Evolutionary conservation across 2,888 invertebrate genomes (phyloP).

Genomic region (Liodrosophila aerea): DNA sequence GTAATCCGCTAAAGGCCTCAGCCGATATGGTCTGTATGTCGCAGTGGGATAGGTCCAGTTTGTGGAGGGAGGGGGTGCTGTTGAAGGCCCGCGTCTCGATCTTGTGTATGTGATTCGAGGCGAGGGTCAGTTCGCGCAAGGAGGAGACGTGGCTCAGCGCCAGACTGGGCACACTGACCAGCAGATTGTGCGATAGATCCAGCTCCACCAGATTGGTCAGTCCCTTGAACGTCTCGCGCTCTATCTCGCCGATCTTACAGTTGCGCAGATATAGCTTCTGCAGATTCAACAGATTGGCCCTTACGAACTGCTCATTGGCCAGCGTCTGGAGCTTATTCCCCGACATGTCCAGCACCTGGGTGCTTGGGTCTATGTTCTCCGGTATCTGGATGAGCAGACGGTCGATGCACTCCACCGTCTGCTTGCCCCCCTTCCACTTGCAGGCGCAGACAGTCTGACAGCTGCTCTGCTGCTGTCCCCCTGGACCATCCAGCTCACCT

Average conservation of each 20-base stretch:
- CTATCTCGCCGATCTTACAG: constrained; percentile 93
- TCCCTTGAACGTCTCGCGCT: constrained; percentile 91
- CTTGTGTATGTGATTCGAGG: constrained; percentile 91
- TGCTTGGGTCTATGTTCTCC: constrained; percentile 92
- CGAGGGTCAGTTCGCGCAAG: constrained; percentile 90
- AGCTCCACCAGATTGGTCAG: constrained; percentile 94
- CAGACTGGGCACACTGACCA: constrained; percentile 90
- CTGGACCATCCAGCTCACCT: constrained; percentile 46
- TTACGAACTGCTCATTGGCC: constrained; percentile 91
- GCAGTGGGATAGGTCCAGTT: constrained; percentile 92
- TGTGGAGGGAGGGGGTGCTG: constrained; percentile 89
- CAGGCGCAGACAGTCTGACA: constrained; percentile 90
- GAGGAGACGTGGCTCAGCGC: constrained; percentile 91
- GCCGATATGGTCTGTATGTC: constrained; percentile 90
- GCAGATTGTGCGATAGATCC: constrained; percentile 92
- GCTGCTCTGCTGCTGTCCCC: constrained; percentile 73
- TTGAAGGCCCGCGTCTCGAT: constrained; percentile 90
- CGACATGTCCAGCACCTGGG: constrained; percentile 95
- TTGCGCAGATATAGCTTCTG: constrained; percentile 92
- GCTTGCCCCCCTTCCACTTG: constrained; percentile 97
- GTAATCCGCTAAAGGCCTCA: constrained; percentile 89
- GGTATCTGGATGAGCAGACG: constrained; percentile 92
- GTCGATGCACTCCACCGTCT: constrained; percentile 94
- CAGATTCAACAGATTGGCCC: constrained; percentile 91
- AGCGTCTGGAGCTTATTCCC: constrained; percentile 93